phyloP scores from a whole-genome alignment of 2,888 invertebrate species.

The Drosophila affinis region DNA sequence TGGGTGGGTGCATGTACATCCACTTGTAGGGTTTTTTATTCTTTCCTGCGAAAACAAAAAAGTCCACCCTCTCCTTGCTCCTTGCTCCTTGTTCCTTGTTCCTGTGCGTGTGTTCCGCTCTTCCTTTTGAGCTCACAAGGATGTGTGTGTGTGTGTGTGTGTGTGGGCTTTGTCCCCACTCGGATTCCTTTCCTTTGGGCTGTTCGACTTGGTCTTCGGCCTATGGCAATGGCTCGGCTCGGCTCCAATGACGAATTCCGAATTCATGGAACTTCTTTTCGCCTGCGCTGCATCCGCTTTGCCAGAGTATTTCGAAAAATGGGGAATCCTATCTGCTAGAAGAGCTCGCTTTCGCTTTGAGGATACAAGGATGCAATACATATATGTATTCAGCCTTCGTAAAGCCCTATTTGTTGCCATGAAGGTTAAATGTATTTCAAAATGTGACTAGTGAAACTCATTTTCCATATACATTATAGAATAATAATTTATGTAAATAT shows the following conservation, averaged over 20 bases:
- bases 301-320: background rate
- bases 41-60: slow-evolving; percentile 72
- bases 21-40: slow-evolving; percentile 71
- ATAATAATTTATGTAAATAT: background rate
- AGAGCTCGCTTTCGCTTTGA: background rate
- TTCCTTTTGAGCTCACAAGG: slow-evolving; percentile 29
- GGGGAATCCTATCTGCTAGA: no score
- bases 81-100: slow-evolving; percentile 51
- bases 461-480: no score
- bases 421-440: no score
- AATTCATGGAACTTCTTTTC: slow-evolving; percentile 34
- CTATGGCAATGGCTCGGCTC: slow-evolving; percentile 19
- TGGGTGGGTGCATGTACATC: slow-evolving; percentile 49
- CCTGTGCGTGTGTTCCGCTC: slow-evolving; percentile 59
- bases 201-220: slow-evolving; percentile 42
- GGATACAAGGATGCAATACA: background rate
- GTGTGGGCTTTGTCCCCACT: slow-evolving; percentile 30
- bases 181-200: slow-evolving; percentile 34
- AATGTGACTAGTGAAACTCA: no score
- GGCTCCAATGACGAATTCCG: slow-evolving; percentile 46
- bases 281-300: slow-evolving; percentile 34
- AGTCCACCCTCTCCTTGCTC: slow-evolving; percentile 58
- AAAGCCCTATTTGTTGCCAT: no score
- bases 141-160: slow-evolving; percentile 26
- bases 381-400: no score